Evolutionary conservation across 2,797 vertebrate species (phyloP).

Genomic region (Oreortyx pictus): DNA sequence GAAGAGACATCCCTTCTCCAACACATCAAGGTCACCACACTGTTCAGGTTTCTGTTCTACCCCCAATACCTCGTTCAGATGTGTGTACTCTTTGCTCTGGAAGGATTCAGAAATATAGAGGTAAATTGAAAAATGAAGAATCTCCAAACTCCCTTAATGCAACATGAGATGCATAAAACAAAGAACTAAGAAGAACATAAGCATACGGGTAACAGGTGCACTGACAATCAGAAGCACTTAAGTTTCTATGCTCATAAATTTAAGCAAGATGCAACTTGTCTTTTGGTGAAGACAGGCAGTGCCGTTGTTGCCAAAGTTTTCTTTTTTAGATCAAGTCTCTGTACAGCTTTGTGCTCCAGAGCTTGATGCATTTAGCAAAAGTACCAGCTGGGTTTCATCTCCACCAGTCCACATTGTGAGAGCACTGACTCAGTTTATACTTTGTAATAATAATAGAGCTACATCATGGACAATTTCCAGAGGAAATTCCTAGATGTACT

Average conservation of each 20-base stretch:
- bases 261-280: background rate
- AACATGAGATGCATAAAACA: background rate
- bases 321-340: background rate
- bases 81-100: background rate
- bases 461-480: background rate
- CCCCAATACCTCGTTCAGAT: background rate
- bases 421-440: background rate
- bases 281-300: background rate
- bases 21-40: background rate
- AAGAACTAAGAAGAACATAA: background rate
- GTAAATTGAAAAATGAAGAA: background rate
- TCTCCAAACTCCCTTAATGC: background rate
- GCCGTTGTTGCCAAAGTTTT: background rate
- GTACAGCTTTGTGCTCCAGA: background rate
- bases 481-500: background rate
- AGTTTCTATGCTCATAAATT: background rate
- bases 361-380: background rate
- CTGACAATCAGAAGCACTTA: background rate
- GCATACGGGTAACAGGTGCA: background rate
- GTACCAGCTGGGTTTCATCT: slow-evolving; percentile 13
- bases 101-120: background rate
- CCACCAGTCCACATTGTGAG: background rate
- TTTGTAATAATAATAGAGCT: background rate
- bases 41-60: background rate
- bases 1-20: background rate